Conservation (phyloP, 2,113 vertebrate genomes). For the Acanthochromis polyacanthus region DNA sequence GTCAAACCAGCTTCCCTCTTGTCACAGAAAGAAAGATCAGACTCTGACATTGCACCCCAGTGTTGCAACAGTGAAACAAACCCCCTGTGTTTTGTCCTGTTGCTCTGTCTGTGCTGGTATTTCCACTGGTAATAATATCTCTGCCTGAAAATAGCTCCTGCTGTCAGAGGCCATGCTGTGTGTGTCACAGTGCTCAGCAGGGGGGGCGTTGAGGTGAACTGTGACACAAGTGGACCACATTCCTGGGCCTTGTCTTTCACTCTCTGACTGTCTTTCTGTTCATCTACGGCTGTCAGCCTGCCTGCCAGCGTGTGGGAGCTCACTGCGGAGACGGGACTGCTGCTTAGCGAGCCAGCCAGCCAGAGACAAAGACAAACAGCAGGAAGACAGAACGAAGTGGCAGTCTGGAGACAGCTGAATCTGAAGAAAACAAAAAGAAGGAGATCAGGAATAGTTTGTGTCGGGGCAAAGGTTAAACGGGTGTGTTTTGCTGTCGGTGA, state of each 20-base stretch:
- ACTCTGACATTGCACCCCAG: slow-evolving; percentile 32
- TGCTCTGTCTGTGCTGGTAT: slow-evolving; percentile 64
- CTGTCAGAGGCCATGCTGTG: slow-evolving; percentile 66
- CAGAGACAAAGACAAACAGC: slow-evolving; percentile 17
- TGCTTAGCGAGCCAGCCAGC: slow-evolving; percentile 3
- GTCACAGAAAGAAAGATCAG: slow-evolving; percentile 1
- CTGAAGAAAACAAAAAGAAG: neutral
- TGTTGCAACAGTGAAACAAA: slow-evolving; percentile 40
- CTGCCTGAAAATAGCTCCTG: slow-evolving; percentile 81
- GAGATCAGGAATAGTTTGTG: neutral
- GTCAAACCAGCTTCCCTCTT: slow-evolving; percentile 14
- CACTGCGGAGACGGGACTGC: slow-evolving; percentile 5
- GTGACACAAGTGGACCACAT: slow-evolving; percentile 57
- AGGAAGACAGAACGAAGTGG: slow-evolving; percentile 2
- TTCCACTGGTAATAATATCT: slow-evolving; percentile 80
- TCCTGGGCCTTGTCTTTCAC: slow-evolving; percentile 67
- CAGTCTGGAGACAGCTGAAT: neutral
- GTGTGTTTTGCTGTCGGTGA: neutral
- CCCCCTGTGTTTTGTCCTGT: slow-evolving; percentile 59
- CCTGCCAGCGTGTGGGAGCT: slow-evolving; percentile 16
- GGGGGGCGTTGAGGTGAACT: slow-evolving; percentile 42
- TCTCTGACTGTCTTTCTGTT: slow-evolving; percentile 32
- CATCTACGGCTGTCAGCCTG: slow-evolving; percentile 28
- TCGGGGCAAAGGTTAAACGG: neutral
- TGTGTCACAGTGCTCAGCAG: slow-evolving; percentile 66